Base-by-base conservation (phyloP, 2,888 invertebrate species). In the Molanna angustata region DNA sequence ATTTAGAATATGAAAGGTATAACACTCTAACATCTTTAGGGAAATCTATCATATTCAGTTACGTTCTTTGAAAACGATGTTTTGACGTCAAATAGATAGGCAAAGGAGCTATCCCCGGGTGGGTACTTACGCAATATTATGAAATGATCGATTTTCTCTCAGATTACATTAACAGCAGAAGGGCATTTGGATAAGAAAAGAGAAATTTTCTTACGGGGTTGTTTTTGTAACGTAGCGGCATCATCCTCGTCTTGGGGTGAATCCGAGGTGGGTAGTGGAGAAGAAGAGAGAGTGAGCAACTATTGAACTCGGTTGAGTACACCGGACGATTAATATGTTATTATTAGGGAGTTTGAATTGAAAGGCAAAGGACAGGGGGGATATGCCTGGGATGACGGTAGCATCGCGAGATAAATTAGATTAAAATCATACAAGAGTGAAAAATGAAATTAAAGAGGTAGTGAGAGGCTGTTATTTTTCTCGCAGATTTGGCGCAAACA, bases 401-500 rank as follows among this genome's bases (percentile, higher is more conserved):
- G 31, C 53, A 45, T 51, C 55, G 32, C 21, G 18, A 55, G 43
- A 58, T 53, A 58, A 58, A 58, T 56, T 58, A 58, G 58, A 58
- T 58, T 58, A 58, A 58, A 58, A 58, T 58, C 58, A 58, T 58
- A 58, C 56, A 58, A 56, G 58, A 58, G 58, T 56, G 58, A 58
- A 58, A 58, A 58, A 58, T 58, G 56, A 58, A 58, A 58, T 58
- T 58, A 58, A 58, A 58, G 58, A 58, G 58, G 58, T 57, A 48
- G 44, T 32, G 65, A 69, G 73, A 73, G 76, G 75, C 74, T 68
- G 68, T 48, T 57, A 70, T 71, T 72, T 72, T 73, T 74, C 75
- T 74, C 73, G 69, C 67, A 66, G 68, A 67, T 67, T 67, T 65
- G 69, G 68, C 76, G 76, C 69, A 77, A 77, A 77, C 77, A 77